Percentiles rank a stretch among this genome's conserved stretches.
Conservation (phyloP, 35 echinoderm and acorn worm species). For the Apostichopus japonicus region DNA sequence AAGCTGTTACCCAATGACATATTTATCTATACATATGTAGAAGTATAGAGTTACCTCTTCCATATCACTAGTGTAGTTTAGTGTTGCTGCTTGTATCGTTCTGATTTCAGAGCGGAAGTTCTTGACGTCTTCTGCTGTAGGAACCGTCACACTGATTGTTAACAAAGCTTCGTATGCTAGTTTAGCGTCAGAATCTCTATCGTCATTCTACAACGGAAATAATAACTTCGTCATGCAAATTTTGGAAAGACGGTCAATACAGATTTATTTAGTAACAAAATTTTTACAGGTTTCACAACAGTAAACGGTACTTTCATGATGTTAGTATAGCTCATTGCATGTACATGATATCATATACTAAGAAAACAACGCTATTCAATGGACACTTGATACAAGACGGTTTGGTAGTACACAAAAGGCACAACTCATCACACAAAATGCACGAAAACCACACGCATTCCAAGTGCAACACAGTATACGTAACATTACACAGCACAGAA, state of each 20-base stretch:
- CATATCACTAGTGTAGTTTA: constrained; percentile 7
- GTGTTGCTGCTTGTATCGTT: background rate
- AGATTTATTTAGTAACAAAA: background rate
- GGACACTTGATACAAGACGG: too few relatives aligned
- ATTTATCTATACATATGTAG: too few relatives aligned
- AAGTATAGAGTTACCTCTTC: constrained; percentile 1
- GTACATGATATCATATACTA: too few relatives aligned
- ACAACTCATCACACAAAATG: too few relatives aligned
- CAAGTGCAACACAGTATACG: too few relatives aligned
- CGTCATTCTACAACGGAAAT: constrained; percentile 61
- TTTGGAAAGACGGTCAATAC: background rate
- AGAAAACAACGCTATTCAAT: too few relatives aligned
- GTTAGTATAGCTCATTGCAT: too few relatives aligned
- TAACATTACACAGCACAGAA: too few relatives aligned
- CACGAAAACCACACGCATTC: too few relatives aligned
- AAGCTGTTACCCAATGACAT: too few relatives aligned
- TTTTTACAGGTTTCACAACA: background rate
- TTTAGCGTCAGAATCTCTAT: constrained; percentile 65
- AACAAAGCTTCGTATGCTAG: constrained; percentile 75
- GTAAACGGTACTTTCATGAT: background rate
- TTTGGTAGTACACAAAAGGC: too few relatives aligned
- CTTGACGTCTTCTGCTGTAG: constrained; percentile 1
- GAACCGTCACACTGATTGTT: constrained; percentile 45
- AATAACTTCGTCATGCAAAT: background rate
- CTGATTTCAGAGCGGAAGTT: constrained; percentile 40